phyloP scores from a whole-genome alignment of 2,113 vertebrate species.

The Podocnemis expansa region DNA sequence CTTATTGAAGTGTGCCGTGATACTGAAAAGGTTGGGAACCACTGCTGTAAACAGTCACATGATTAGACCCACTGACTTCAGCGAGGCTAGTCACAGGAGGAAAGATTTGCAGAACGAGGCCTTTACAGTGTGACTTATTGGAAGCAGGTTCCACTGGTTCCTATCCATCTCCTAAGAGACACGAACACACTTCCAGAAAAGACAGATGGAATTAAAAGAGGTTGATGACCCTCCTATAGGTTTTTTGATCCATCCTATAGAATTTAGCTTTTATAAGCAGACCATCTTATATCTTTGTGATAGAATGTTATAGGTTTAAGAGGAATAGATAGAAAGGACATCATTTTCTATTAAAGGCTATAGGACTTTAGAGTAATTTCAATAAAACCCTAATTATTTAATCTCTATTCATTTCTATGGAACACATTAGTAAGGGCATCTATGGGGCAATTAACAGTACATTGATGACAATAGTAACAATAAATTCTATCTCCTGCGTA shows the following conservation, averaged over 20 bases:
- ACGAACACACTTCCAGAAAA: neutral
- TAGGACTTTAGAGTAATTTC: neutral
- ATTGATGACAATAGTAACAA: neutral
- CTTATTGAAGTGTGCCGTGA: too few species aligned
- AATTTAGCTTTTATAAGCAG: neutral
- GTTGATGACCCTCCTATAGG: neutral
- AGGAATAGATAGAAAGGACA: neutral
- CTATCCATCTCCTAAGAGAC: neutral
- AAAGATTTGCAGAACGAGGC: neutral
- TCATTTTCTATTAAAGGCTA: neutral
- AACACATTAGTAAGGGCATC: neutral
- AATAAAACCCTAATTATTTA: neutral
- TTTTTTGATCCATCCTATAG: neutral
- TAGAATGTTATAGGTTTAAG: neutral
- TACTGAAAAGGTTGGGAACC: too few species aligned
- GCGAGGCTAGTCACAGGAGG: neutral
- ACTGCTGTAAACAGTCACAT: neutral
- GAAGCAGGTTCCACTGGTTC: neutral
- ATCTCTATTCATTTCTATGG: neutral
- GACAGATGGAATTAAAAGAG: accelerated
- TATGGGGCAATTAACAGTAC: neutral
- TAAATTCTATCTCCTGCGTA: accelerated
- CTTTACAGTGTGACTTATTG: neutral
- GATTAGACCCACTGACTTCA: neutral
- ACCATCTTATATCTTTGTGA: neutral